Evolutionary conservation across 2,113 vertebrate genomes (phyloP), one percentile per base, ranked within the genome.

Genomic region (Prietella phreatophila): DNA sequence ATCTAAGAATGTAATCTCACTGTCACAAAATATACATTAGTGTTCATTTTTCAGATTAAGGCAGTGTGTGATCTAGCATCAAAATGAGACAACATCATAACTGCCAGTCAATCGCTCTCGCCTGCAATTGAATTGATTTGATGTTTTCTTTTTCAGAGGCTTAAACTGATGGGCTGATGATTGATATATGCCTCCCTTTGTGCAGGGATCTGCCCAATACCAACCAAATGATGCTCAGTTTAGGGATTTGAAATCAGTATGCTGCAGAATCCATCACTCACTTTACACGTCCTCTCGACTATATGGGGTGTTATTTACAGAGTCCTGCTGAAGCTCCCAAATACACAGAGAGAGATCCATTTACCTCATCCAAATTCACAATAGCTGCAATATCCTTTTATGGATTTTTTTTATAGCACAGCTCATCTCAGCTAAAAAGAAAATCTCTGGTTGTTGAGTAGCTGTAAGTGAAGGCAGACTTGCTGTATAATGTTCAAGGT

Each of bases 231-330:
- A 91, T 82, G 86, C 78, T 69, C 47, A 53, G 47, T 5, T 53
- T 71, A 82, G 85, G 75, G 71, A 85, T 85, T 90, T 90, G 88
- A 73, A 89, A 90, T 91, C 91, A 89, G 89, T 88, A 91, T 91
- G 88, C 91, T 83, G 71, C 80, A 87, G 83, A 67, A 85, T 73
- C 88, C 87, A 58, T 88, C 84, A 83, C 87, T 56, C 83, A 80
- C 71, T 84, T 86, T 83, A 85, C 50, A 76, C 84, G 50, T 79
- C 87, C 85, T 83, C 71, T 53, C 79, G 33, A 50, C 85, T 88
- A 85, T 75, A 84, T 73, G 36, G 88, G 61, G 73, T 89, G 83
- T 91, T 91, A 65, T 91, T 88, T 89, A 90, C 65, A 63, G 78
- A 80, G 85, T 79, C 60, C 86, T 85, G 81, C 84, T 90, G 89